Evolutionary conservation across 2,113 vertebrate genomes (phyloP).

Genomic region (Eolophus roseicapilla): DNA sequence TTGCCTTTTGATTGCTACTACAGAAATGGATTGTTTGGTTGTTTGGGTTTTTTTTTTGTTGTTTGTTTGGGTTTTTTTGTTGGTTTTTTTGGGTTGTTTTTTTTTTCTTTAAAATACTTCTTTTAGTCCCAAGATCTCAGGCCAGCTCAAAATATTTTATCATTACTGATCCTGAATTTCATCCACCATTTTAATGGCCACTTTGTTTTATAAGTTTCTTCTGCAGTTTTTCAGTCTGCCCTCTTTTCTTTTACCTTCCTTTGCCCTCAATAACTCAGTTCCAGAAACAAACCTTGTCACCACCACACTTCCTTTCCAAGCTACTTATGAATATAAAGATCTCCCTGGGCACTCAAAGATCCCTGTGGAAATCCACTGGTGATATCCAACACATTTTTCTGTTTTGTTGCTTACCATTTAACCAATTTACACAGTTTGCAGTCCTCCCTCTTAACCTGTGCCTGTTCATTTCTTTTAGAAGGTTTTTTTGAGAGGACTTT

Average conservation of each 20-base stretch:
- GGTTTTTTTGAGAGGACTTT: not conserved
- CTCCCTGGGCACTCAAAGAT: not conserved
- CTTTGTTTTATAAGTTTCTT: not conserved
- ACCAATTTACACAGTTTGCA: not conserved
- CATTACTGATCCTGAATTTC: not conserved
- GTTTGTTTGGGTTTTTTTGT: not conserved
- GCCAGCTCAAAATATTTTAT: not conserved
- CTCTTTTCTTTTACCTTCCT: not conserved
- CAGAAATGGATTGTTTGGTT: not conserved
- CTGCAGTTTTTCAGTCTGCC: not conserved
- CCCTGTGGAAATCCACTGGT: not conserved
- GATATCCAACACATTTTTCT: not conserved
- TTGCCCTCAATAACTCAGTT: not conserved
- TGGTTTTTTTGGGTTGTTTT: not conserved
- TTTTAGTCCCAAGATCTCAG: not conserved
- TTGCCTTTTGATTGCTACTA: not conserved
- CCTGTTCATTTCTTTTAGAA: not conserved
- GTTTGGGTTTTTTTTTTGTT: too few species aligned
- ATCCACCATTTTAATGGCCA: not conserved
- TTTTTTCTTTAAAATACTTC: not conserved
- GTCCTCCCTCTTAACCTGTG: not conserved
- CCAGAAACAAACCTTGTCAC: not conserved
- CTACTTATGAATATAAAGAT: not conserved
- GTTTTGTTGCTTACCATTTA: not conserved
- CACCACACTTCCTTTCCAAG: not conserved